Evolutionary conservation across 1,140 invertebrate genomes (phyloP), one percentile per base, ranked within the genome.

Genomic region (Mylabris phalerata): DNA sequence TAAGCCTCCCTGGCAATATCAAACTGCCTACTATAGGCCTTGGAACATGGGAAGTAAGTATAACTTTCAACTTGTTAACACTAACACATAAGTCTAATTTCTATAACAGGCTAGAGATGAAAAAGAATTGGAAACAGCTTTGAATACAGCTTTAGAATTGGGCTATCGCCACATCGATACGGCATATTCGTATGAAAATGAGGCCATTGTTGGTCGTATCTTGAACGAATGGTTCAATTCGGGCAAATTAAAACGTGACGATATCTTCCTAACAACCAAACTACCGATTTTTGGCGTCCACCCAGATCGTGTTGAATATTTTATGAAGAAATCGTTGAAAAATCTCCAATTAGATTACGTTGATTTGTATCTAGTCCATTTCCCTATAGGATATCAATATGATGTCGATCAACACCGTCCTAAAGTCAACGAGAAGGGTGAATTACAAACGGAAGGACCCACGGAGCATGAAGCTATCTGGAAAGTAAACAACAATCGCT

Each of bases 181-280:
- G 0, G 86, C 86, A 0, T 67, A 83, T 62, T 82, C 85, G 69
- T 92, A 93, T 68, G 79, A 83, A 56, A 93, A 92, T 71, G 90
- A 93, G 74, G 78, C 81, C 51, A 80, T 82, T 3, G 89, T 93
- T 67, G 90, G 90, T 7, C 79, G 77, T 40, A 84, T 85, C 40
- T 75, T 93, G 9, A 84, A 87, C 67, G 79, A 83, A 70, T 89
- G 87, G 84, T 78, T 92, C 48, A 74, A 80, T 58, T 77, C 82
- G 46, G 86, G 86, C 19, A 82, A 81, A 68, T 74, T 89, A 3
- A 85, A 62, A 78, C 48, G 90, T 47, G 82, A 88, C 67, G 89
- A 93, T 25, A 72, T 93, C 11, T 93, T 90, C 72, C 81, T 93
- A 52, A 86, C 85, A 1, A 89, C 90, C 9, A 93, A 92, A 75